Percentiles rank a stretch among this genome's conserved stretches.
phyloP scores from a whole-genome alignment of 2,797 vertebrate species.

The Gadopsis bispinosus region DNA sequence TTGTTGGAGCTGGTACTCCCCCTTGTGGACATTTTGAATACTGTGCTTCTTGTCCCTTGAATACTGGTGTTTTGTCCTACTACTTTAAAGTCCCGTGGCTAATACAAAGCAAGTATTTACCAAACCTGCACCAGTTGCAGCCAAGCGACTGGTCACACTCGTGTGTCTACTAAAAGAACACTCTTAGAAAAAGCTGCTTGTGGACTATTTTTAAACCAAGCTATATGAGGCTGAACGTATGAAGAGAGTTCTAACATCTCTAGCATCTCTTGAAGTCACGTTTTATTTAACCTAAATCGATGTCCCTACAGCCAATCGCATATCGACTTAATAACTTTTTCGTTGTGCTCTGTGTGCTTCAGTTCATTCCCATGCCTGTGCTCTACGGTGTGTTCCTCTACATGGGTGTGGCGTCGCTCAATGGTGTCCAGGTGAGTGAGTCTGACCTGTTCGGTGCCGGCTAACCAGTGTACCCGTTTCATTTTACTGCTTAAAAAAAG shows the following conservation, averaged over 20 bases:
- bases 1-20: conserved; percentile 48
- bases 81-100: neutral
- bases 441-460: neutral
- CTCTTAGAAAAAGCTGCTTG: conserved; percentile 58
- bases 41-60: neutral
- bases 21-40: conserved; percentile 59
- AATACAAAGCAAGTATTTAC: neutral
- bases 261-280: no score
- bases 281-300: neutral
- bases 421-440: conserved; percentile 94
- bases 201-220: conserved; percentile 41
- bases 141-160: neutral
- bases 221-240: conserved; percentile 9
- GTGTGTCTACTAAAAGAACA: neutral
- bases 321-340: neutral
- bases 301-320: neutral
- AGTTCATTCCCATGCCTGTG: conserved; percentile 99
- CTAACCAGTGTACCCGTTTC: neutral
- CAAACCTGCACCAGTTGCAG: neutral
- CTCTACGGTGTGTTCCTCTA: conserved; percentile 98
- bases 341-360: conserved; percentile 2
- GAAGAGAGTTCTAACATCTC: neutral
- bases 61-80: neutral
- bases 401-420: conserved; percentile 98
- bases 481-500: neutral